phyloP scores from a whole-genome alignment of 2,113 vertebrate species.

The Pachyramphus minor region DNA sequence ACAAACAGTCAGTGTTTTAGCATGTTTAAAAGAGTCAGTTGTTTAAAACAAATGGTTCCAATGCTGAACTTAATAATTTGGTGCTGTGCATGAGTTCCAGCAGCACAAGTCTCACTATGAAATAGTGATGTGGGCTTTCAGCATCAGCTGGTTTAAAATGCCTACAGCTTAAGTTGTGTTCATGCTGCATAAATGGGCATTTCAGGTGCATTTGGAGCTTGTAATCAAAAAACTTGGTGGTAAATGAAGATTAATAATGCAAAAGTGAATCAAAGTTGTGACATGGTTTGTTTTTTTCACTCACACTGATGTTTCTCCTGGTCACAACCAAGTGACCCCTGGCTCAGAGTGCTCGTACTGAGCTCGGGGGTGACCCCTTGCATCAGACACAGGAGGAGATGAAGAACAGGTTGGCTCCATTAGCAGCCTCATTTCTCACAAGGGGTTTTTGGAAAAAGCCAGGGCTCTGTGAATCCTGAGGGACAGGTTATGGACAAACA shows the following conservation, averaged over 20 bases:
- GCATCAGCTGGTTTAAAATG: background rate
- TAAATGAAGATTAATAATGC: background rate
- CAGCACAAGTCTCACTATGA: background rate
- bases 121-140: background rate
- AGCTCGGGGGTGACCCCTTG: background rate
- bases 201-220: background rate
- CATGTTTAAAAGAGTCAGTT: background rate
- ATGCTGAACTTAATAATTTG: background rate
- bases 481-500: background rate
- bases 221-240: background rate
- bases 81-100: background rate
- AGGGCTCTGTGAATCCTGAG: background rate
- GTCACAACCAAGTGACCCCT: background rate
- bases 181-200: background rate
- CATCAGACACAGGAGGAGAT: background rate
- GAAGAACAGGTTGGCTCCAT: background rate
- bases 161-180: background rate
- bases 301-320: rapidly evolving
- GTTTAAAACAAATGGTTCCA: background rate
- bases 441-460: background rate
- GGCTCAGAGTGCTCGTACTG: background rate
- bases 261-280: background rate
- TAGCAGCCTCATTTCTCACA: background rate
- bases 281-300: background rate
- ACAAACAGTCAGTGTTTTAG: background rate